Percentiles rank a stretch among this genome's conserved stretches.
These are phyloP conservation scores for Gallinago media DNA, from an alignment of 2,113 vertebrate species.

Conservation along the genomic window DNA sequence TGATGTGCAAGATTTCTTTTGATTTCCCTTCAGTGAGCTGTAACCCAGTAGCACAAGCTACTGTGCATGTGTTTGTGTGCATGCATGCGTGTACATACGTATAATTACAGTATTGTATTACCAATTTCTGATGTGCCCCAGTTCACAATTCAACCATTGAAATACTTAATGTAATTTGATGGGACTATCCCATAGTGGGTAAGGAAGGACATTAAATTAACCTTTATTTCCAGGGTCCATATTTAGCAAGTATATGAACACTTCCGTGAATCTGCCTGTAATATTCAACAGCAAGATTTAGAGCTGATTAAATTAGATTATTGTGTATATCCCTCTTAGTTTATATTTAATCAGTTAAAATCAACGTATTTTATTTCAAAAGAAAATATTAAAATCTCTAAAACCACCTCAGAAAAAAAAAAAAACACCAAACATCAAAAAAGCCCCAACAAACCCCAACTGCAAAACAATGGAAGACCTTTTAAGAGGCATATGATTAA, in stretches of 20 bases:
- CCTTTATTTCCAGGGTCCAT: not conserved
- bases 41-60: not conserved
- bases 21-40: not conserved
- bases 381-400: not conserved
- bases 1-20: not conserved
- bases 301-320: not conserved
- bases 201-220: not conserved
- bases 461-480: not conserved
- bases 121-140: not conserved
- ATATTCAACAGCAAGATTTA: not conserved
- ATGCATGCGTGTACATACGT: too few relatives aligned
- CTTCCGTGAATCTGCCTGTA: not conserved
- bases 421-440: not conserved
- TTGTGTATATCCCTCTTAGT: not conserved
- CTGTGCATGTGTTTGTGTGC: not conserved
- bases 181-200: not conserved
- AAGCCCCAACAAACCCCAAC: not conserved
- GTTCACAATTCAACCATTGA: not conserved
- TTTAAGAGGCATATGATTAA: not conserved
- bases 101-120: not conserved
- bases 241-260: not conserved
- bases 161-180: not conserved
- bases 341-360: not conserved
- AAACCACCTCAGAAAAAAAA: not conserved
- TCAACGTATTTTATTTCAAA: not conserved